Conservation (phyloP, 2,797 vertebrate species). For the Oreonectes daqikongensis region DNA sequence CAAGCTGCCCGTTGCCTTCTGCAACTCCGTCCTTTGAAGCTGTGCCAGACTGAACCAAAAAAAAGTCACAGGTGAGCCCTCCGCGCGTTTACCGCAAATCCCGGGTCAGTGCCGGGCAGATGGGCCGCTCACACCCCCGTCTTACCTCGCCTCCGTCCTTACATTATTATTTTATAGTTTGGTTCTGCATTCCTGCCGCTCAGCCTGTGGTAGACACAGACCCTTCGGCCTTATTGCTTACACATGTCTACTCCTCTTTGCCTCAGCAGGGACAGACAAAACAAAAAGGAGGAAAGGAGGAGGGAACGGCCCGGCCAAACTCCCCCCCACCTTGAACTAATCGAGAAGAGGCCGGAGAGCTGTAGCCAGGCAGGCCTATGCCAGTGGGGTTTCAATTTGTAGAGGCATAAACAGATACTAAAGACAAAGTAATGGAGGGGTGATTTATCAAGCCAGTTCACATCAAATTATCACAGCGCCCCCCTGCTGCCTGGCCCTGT, state of each 20-base stretch:
- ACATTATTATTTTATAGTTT: conserved; percentile 99
- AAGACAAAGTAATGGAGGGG: conserved; percentile 91
- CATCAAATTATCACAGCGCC: conserved; percentile 96
- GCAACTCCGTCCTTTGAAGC: conserved; percentile 96
- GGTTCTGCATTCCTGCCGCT: conserved; percentile 99
- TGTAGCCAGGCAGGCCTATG: conserved; percentile 66
- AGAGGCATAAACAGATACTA: conserved; percentile 99
- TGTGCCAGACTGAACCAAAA: conserved; percentile 75
- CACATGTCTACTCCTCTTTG: conserved; percentile 96
- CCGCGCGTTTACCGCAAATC: conserved; percentile 79
- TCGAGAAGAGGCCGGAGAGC: conserved; percentile 84
- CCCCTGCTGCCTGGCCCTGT: conserved; percentile 87
- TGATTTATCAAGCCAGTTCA: conserved; percentile 99
- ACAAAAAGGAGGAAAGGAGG: conserved; percentile 81
- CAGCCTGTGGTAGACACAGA: conserved; percentile 89
- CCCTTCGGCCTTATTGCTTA: conserved; percentile 98
- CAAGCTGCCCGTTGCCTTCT: conserved; percentile 91
- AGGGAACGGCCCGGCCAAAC: conserved; percentile 86
- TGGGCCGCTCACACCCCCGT: conserved; percentile 56
- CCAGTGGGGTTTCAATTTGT: conserved; percentile 99
- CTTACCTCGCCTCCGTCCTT: conserved; percentile 55
- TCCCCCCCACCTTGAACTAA: conserved; percentile 99
- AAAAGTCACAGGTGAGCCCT: conserved; percentile 71
- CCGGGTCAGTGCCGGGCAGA: conserved; percentile 78
- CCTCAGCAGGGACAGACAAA: conserved; percentile 96